Evolutionary conservation across 2,797 vertebrate genomes (phyloP).

Genomic region (Orestias chungarensis): DNA sequence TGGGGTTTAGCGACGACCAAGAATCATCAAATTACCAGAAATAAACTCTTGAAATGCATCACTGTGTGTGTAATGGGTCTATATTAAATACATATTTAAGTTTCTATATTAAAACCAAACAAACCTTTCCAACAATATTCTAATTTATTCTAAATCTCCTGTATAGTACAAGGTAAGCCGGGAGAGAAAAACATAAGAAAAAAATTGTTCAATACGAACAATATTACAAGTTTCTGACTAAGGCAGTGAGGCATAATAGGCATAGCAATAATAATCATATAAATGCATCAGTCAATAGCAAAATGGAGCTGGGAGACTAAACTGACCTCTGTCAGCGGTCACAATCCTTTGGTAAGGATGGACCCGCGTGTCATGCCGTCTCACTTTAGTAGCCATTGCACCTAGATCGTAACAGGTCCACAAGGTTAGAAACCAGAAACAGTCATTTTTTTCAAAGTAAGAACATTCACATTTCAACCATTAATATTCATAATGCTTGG

Average conservation of each 20-base stretch:
- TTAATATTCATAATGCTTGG: conserved; percentile 66
- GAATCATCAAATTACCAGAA: neutral
- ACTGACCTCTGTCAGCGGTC: conserved; percentile 99
- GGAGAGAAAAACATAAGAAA: conserved; percentile 35
- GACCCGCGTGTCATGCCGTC: conserved; percentile 99
- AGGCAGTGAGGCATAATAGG: conserved; percentile 76
- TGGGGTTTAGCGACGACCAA: neutral
- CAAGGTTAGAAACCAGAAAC: conserved; percentile 93
- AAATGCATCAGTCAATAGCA: conserved; percentile 74
- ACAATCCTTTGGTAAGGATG: conserved; percentile 99
- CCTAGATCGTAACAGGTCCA: conserved; percentile 98
- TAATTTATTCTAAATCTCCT: conserved; percentile 4
- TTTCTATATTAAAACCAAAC: neutral
- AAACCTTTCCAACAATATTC: neutral
- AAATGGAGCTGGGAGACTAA: conserved; percentile 86
- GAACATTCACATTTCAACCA: conserved; percentile 75
- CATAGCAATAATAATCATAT: conserved; percentile 70
- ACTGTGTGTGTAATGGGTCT: neutral
- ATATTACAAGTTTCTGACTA: conserved; percentile 69
- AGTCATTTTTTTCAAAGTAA: conserved; percentile 83
- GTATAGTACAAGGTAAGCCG: conserved; percentile 47
- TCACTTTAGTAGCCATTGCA: conserved; percentile 99
- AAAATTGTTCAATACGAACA: conserved; percentile 55
- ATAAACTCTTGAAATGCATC: neutral
- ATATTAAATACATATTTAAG: neutral